Evolutionary conservation across 2,113 vertebrate genomes (phyloP).

Genomic region (Ptyas mucosa): DNA sequence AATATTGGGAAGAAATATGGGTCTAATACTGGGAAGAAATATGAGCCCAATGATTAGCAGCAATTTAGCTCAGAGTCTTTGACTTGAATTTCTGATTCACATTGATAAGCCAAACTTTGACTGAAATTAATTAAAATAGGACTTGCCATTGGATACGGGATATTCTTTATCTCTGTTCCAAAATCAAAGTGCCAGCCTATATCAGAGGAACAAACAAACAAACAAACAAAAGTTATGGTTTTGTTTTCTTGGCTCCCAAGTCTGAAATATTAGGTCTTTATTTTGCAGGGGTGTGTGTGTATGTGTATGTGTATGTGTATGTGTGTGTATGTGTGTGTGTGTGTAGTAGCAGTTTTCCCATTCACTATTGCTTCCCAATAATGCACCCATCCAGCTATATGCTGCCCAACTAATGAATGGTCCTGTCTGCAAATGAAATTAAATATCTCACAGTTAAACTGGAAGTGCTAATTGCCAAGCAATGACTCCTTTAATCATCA

Average conservation of each 20-base stretch:
- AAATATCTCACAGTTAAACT: slow-evolving; percentile 47
- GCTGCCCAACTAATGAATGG: background rate
- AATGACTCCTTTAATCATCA: slow-evolving; percentile 65
- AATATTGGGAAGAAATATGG: too few species aligned
- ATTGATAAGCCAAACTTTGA: background rate
- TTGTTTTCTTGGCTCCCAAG: background rate
- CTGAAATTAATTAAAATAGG: background rate
- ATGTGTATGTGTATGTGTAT: too few species aligned
- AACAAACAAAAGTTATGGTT: background rate
- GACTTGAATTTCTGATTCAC: background rate
- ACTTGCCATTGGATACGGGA: background rate
- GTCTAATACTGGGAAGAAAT: background rate
- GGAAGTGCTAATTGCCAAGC: slow-evolving; percentile 60
- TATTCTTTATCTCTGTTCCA: background rate
- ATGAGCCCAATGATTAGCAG: background rate
- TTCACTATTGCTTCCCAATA: background rate
- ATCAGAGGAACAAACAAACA: background rate
- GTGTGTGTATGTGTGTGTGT: background rate
- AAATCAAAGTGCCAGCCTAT: background rate
- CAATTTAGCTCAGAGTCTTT: background rate
- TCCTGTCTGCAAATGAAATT: slow-evolving; percentile 41
- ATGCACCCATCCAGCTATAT: background rate
- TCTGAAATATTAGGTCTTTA: background rate
- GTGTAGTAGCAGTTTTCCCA: background rate
- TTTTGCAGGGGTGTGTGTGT: background rate